Percentiles rank a stretch among this genome's conserved stretches.
These are phyloP conservation scores for Cephus pygmeus DNA, from an alignment of 2,888 invertebrate genomes.

Conservation along the genomic window DNA sequence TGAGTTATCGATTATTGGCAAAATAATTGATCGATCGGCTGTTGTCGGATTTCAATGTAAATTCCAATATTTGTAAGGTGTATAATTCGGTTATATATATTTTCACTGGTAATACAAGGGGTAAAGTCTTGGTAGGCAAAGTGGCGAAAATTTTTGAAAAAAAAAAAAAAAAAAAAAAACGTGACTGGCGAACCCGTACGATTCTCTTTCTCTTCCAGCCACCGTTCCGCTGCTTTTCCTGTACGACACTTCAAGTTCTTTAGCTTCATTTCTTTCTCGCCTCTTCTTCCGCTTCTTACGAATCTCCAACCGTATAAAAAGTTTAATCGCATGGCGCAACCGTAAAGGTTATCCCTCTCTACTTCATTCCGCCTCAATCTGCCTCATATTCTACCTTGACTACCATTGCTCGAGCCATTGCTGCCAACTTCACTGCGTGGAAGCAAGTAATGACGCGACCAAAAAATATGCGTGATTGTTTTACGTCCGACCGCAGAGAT, in stretches of 20 bases:
- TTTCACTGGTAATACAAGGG: too few species aligned
- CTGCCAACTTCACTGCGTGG: conserved; percentile 15
- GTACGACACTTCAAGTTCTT: neutral
- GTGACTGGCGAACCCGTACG: too few species aligned
- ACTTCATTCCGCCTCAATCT: neutral
- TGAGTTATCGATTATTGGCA: too few species aligned
- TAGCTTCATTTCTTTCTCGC: conserved; percentile 22
- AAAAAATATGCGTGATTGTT: conserved; percentile 51
- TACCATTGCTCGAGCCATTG: neutral
- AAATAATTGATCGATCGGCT: too few species aligned
- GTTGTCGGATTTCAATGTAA: too few species aligned
- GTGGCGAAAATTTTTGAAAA: too few species aligned
- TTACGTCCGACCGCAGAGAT: conserved; percentile 53
- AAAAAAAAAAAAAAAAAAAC: too few species aligned
- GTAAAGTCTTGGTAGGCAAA: too few species aligned
- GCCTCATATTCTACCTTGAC: neutral
- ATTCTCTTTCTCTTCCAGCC: too few species aligned
- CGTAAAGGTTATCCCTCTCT: neutral
- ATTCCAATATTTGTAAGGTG: too few species aligned
- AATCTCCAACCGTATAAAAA: conserved; percentile 37
- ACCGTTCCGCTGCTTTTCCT: too few species aligned
- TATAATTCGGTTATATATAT: too few species aligned
- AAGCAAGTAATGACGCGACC: conserved; percentile 41
- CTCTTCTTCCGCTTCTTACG: conserved; percentile 18
- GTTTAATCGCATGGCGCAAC: conserved; percentile 37